Base-by-base conservation (phyloP, 2,797 vertebrate species). In the Smutsia temminckii region DNA sequence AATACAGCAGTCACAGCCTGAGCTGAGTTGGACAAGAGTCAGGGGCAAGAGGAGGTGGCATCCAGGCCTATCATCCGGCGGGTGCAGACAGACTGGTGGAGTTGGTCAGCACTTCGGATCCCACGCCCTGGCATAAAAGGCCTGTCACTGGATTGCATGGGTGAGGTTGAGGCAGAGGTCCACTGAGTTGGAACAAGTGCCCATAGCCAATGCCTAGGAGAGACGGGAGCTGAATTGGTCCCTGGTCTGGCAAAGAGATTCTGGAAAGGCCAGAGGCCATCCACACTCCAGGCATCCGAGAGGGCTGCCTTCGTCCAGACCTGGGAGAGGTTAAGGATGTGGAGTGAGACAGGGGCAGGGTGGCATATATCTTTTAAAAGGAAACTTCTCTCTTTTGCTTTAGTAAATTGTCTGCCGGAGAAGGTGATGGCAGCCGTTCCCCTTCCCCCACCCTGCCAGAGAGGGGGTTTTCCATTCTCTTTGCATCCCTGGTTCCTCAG, bases 121-220 rank as follows among this genome's bases (percentile, higher is more conserved):
- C 68, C 4, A 3, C 29, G 72, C 68, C 51, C 18, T 27, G 27
- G 66, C 63, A 55, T 11, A 3, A 80, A 32, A 71, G 49, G 27
- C 64, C 9, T 0, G 3, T 32, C 29, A 1, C 5, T 25, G 29
- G 68, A 18, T 32, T n/a, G 42, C 20, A 0, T 1, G 14, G 51
- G 42, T 5, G 13, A 57, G 57, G 20, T 4, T 9, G 4, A 11
- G 18, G 42, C 9, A 5, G 61, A 37, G 32, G 51, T 29, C 69
- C 12, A 1, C 16, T 4, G 25, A 55, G 5, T 32, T 4, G 61
- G 75, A 42, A 11, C 74, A 18, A 11, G 29, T 23, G 8, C 59
- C 89, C 21, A 29, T 9, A 80, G 77, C 71, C 23, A 51, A 37
- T 8, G 4, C 10, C 18, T 18, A 16, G 20, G 27, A 63, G 42